Conservation (phyloP, 30 jellyfish, hydroid and myxozoan species). For the Morbakka virulenta region DNA sequence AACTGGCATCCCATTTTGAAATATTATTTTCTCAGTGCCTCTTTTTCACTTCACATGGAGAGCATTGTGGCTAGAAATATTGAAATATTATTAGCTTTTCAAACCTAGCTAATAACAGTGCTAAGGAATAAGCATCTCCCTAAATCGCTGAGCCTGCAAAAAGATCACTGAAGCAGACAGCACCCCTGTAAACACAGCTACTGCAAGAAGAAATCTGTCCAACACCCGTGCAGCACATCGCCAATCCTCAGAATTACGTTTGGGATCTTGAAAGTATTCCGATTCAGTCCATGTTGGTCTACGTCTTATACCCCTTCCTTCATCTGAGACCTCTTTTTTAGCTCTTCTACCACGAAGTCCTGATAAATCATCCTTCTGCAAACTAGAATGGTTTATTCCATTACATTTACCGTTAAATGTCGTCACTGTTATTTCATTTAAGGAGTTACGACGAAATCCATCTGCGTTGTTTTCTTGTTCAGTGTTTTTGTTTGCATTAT, state of each 20-base stretch:
- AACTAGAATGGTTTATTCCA: constrained; percentile 13
- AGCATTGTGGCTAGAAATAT: too few species aligned
- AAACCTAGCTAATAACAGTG: too few species aligned
- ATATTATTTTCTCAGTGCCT: too few species aligned
- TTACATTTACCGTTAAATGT: constrained; percentile 25
- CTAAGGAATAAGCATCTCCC: constrained; percentile 53
- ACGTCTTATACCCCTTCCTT: constrained; percentile 18
- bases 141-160: constrained; percentile 68
- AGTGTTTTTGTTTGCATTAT: constrained; percentile 5
- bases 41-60: too few species aligned
- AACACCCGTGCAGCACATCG: constrained; percentile 76
- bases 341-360: constrained; percentile 14
- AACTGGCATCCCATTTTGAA: too few species aligned
- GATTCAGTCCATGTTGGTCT: constrained; percentile 2
- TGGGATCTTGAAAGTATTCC: constrained; percentile 1
- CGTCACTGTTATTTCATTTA: constrained; percentile 25
- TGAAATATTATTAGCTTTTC: too few species aligned
- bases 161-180: constrained; percentile 78
- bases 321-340: constrained; percentile 9
- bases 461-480: constrained; percentile 18
- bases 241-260: constrained; percentile 79
- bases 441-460: constrained; percentile 55
- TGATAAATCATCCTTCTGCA: neutral
- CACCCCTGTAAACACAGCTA: constrained; percentile 71
- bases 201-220: constrained; percentile 72